Evolutionary conservation across 2,888 invertebrate genomes (phyloP).

Genomic region (Patella pellucida): DNA sequence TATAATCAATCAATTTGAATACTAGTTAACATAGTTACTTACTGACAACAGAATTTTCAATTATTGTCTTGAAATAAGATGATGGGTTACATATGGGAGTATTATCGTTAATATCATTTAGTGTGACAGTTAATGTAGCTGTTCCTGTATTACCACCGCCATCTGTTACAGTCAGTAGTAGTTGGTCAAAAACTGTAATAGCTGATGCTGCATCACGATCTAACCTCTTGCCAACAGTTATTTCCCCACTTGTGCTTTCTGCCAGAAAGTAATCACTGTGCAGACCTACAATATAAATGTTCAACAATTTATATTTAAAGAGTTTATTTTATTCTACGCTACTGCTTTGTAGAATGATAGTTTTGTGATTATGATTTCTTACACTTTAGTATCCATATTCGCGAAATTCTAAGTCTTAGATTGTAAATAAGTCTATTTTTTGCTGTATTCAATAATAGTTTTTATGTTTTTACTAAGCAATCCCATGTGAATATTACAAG

Average conservation of each 20-base stretch:
- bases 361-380: too few relatives aligned
- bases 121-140: slow-evolving; percentile 37
- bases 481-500: too few relatives aligned
- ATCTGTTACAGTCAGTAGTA: slow-evolving; percentile 14
- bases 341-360: too few relatives aligned
- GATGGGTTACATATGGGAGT: slow-evolving; percentile 35
- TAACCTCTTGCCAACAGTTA: slow-evolving; percentile 6
- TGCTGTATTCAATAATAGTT: too few relatives aligned
- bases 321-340: too few relatives aligned
- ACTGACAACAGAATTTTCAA: slow-evolving; percentile 28
- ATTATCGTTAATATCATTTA: slow-evolving; percentile 45
- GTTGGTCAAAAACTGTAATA: slow-evolving; percentile 12
- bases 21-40: background rate
- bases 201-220: slow-evolving; percentile 18
- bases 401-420: too few relatives aligned
- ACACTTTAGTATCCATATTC: too few relatives aligned
- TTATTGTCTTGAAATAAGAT: slow-evolving; percentile 24
- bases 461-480: too few relatives aligned
- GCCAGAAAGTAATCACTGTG: slow-evolving; percentile 17
- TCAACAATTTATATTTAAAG: background rate
- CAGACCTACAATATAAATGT: slow-evolving; percentile 1
- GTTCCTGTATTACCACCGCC: slow-evolving; percentile 17
- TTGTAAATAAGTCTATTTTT: too few relatives aligned
- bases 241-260: slow-evolving; percentile 14
- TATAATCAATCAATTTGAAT: too few relatives aligned